Evolutionary conservation across 2,888 invertebrate species (phyloP).

Genomic region (Calliscelio sp.): DNA sequence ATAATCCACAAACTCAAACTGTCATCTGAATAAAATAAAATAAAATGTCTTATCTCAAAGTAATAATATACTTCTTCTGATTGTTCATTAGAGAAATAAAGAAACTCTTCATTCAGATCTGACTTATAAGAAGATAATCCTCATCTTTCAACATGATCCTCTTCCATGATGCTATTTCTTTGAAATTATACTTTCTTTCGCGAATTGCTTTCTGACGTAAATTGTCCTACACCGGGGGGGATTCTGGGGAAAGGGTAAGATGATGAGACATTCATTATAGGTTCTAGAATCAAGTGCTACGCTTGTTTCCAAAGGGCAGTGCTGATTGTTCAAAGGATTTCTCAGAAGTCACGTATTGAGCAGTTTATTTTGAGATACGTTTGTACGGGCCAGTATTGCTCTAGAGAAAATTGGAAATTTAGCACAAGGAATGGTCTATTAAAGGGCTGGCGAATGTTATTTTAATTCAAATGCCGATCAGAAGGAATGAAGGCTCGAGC

Average conservation of each 20-base stretch:
- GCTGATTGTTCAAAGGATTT: conserved; percentile 69
- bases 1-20: too few relatives aligned
- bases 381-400: conserved; percentile 66
- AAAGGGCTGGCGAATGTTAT: conserved; percentile 46
- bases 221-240: conserved; percentile 45
- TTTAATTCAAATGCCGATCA: conserved; percentile 40
- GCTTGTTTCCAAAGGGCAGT: conserved; percentile 62
- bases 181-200: conserved; percentile 56
- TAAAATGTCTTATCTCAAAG: too few relatives aligned
- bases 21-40: too few relatives aligned
- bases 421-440: conserved; percentile 49
- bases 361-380: conserved; percentile 66
- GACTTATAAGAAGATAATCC: too few relatives aligned
- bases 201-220: conserved; percentile 58
- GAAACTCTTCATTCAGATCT: too few relatives aligned
- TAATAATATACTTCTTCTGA: too few relatives aligned
- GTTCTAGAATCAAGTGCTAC: conserved; percentile 58
- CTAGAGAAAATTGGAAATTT: conserved; percentile 52
- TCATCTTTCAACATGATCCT: conserved; percentile 16
- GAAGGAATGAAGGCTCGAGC: conserved; percentile 33
- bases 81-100: too few relatives aligned
- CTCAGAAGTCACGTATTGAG: conserved; percentile 68
- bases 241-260: neutral
- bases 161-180: conserved; percentile 9
- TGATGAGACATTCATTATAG: conserved; percentile 59